Evolutionary conservation across 2,113 vertebrate species (phyloP), one percentile per base, ranked within the genome.

Genomic region (Hydrochoerus hydrochaeris): DNA sequence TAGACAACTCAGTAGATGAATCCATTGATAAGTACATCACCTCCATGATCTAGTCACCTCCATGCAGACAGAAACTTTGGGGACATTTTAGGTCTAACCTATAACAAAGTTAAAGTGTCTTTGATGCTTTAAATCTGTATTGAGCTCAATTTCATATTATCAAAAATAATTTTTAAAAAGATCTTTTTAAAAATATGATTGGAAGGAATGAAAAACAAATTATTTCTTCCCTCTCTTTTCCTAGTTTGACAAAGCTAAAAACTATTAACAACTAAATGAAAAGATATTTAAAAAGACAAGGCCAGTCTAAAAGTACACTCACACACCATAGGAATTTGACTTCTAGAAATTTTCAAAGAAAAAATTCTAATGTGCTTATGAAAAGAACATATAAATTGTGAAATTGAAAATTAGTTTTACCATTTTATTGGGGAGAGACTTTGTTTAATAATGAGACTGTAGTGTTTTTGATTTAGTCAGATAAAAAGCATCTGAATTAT

Each of bases 401-500:
- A 38, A 63, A 82, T 19, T 75, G 44, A 93, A 91, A 92, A 85
- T 69, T 71, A 38, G 35, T n/a, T 81, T 80, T 38, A 65, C 44
- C 46, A 95, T 90, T 89, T 85, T 71, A 83, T 49, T 52, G 52
- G 57, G 71, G 80, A n/a, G 38, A 78, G 49, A 95, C 90, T 90
- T 73, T 97, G 87, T 84, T 94, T 97, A 97, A 96, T 97, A 85
- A 90, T 88, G 87, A 95, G 82, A 38, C 41, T 73, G 65, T 91
- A 88, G 85, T 57, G 46, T 52, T 91, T 95, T 73, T 75, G 60
- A 85, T 84, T 96, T 92, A 91, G 86, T 81, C 83, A 95, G 93
- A 95, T 93, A 85, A 60, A 90, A 95, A 84, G 63, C 93, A 88
- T 96, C 87, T 94, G 93, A 96, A 97, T 95, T 96, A 87, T 78